A percentile compares a stretch with the other conserved stretches of the same genome.
phyloP scores from a whole-genome alignment of 2,888 invertebrate species.

The Boloria euphrosyne region DNA sequence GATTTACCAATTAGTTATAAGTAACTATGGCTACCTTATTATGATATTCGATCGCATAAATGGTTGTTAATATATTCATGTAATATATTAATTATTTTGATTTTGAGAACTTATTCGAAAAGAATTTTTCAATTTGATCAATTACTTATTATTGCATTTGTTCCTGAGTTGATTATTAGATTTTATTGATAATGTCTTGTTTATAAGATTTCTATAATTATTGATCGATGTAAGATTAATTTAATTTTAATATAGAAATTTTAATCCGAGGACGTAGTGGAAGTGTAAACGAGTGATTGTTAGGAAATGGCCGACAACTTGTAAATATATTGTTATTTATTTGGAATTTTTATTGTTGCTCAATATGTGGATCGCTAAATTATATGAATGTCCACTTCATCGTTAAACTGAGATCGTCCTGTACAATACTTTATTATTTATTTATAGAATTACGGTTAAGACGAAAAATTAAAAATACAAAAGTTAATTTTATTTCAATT shows the following conservation, averaged over 20 bases:
- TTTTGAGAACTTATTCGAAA: slow-evolving; percentile 70
- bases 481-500: slow-evolving; percentile 76
- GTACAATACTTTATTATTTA: slow-evolving; percentile 80
- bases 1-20: slow-evolving; percentile 80
- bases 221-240: slow-evolving; percentile 67
- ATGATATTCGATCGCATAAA: slow-evolving; percentile 69
- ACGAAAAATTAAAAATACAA: slow-evolving; percentile 69
- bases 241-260: slow-evolving; percentile 64
- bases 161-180: slow-evolving; percentile 81
- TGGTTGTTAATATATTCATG: slow-evolving; percentile 79
- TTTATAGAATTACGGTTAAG: slow-evolving; percentile 74
- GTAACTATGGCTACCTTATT: slow-evolving; percentile 76
- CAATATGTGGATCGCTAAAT: slow-evolving; percentile 47
- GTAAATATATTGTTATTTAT: slow-evolving; percentile 51
- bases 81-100: slow-evolving; percentile 75
- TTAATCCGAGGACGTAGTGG: slow-evolving; percentile 64
- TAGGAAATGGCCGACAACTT: slow-evolving; percentile 41
- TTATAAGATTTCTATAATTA: slow-evolving; percentile 67
- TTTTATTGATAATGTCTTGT: slow-evolving; percentile 74
- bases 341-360: slow-evolving; percentile 45
- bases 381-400: slow-evolving; percentile 57
- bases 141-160: slow-evolving; percentile 79
- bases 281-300: slow-evolving; percentile 45
- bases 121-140: slow-evolving; percentile 74
- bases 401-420: slow-evolving; percentile 67